These are phyloP conservation scores for Drosophila pegasa DNA, from an alignment of 2,888 invertebrate genomes.

Conservation along the genomic window DNA sequence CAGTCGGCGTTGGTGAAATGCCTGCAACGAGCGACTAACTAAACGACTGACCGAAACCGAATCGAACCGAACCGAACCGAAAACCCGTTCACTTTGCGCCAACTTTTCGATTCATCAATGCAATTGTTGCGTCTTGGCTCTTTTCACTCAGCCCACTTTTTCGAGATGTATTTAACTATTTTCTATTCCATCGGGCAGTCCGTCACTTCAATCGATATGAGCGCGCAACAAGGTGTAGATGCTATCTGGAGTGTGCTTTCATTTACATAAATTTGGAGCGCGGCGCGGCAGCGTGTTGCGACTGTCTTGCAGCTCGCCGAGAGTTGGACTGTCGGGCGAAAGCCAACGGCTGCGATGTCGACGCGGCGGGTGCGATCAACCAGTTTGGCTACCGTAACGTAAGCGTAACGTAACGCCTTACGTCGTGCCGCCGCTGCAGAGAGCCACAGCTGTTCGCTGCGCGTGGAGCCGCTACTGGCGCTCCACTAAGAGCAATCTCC, in stretches of 20 bases:
- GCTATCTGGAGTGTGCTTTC: slow-evolving; percentile 35
- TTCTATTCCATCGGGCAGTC: slow-evolving; percentile 37
- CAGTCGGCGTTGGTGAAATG: slow-evolving; percentile 67
- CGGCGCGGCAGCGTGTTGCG: slow-evolving; percentile 48
- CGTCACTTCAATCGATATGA: slow-evolving; percentile 40
- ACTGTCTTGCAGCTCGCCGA: slow-evolving; percentile 66
- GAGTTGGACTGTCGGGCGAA: slow-evolving; percentile 72
- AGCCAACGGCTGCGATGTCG: slow-evolving; percentile 57
- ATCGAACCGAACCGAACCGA: too few species aligned
- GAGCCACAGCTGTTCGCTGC: slow-evolving; percentile 37
- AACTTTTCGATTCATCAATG: slow-evolving; percentile 53
- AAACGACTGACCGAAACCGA: slow-evolving; percentile 27
- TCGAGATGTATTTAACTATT: slow-evolving; percentile 2
- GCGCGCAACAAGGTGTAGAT: slow-evolving; percentile 3
- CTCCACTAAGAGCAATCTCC: slow-evolving; percentile 40
- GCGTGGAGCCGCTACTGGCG: slow-evolving; percentile 3
- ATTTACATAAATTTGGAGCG: slow-evolving; percentile 30
- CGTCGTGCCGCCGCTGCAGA: slow-evolving; percentile 19
- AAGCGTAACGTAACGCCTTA: slow-evolving; percentile 27
- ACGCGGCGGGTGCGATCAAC: slow-evolving; percentile 74
- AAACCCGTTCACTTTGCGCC: slow-evolving; percentile 68
- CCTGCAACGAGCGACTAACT: slow-evolving; percentile 33
- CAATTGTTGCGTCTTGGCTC: slow-evolving; percentile 43
- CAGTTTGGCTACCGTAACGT: slow-evolving; percentile 63
- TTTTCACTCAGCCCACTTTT: slow-evolving; percentile 39